Evolutionary conservation across 2,888 invertebrate species (phyloP), one percentile per base, ranked within the genome.

Genomic region (Drosophila paramelanica): DNA sequence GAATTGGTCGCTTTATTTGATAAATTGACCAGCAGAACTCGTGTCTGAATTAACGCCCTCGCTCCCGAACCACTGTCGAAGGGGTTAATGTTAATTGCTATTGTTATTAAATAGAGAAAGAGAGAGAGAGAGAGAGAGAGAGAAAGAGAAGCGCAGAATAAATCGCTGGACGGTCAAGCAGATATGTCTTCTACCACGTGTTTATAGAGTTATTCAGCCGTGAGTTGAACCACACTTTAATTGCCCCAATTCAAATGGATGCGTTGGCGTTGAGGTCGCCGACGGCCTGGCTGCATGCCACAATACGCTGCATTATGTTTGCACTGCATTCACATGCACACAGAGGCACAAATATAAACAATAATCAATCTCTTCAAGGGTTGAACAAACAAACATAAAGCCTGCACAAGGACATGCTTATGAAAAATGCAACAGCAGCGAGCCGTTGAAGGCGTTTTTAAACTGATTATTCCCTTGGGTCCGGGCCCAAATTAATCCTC

Each of bases 331-430:
- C 82, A 80, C 49, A 81, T 64, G 60, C 59, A 65, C 77, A 61
- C 55, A 56, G 53, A 52, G 66, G 76, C 72, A 82, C 78, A 81
- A 73, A 89, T 88, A 89, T 89, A 84, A 84, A 85, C 83, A 81
- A 90, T 91, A 90, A 90, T 91, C 90, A 90, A 90, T 91, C 90
- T 91, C 89, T 73, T 73, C 79, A 81, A 88, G 88, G 90, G 88
- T 90, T 88, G 84, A 81, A 70, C 77, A 89, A 89, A 79, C 79
- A 88, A 77, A 80, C 72, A 88, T 70, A 86, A 83, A 67, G 81
- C 67, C 72, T 47, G 65, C 49, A 41, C 81, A 86, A 89, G 89
- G 89, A 86, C 81, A 88, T 81, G 76, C 74, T 62, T 74, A 88
- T 74, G 79, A 81, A 69, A 69, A 71, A 70, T 67, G 80, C 83